Base-by-base conservation (phyloP, 1,140 invertebrate species). In the honey bee (Apis mellifera) region DNA sequence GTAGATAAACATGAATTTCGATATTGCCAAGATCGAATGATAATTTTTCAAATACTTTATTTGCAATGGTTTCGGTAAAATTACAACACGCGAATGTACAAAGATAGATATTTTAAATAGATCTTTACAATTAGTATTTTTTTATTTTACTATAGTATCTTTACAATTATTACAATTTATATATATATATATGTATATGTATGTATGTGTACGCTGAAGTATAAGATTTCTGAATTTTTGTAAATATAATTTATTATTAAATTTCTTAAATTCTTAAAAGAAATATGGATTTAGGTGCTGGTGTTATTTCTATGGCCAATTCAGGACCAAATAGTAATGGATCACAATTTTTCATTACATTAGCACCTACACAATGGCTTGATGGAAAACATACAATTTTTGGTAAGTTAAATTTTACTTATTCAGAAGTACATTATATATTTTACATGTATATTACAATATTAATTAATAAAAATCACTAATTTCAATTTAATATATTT, bases 311-410 rank as follows among this genome's bases (percentile, higher is more conserved):
- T 26, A 97, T 97, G 97, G 97, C 97, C 42, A 99, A 99, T 95
- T 97, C 98, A 75, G 99, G 99, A 1, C 98, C 98, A 5, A 96
- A 99, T 91, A 98, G 98, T 23, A 99, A 99, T 95, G 99, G 99
- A 42, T 99, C 98, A 66, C 99, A 99, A 92, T 99, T 99, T 95
- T 99, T 99, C 90, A 98, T 99, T 42, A 99, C 99, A 1, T 93
- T 99, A 81, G 98, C 97, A 0, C 98, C 99, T 11, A 99, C 98
- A 11, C 98, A 99, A 88, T 99, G 99, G 98, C 94, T 99, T 12
- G 99, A 99, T 95, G 97, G 98, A 57, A 99, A 99, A 94, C 99
- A 99, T 93, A 95, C 98, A 13, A 99, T 99, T 92, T 99, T 99
- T 95, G 99, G 98, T 90, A 90, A 86, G 42, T 55, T 21, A 5